Conservation (phyloP, 2,797 vertebrate species). For the Carcharodon carcharias region DNA sequence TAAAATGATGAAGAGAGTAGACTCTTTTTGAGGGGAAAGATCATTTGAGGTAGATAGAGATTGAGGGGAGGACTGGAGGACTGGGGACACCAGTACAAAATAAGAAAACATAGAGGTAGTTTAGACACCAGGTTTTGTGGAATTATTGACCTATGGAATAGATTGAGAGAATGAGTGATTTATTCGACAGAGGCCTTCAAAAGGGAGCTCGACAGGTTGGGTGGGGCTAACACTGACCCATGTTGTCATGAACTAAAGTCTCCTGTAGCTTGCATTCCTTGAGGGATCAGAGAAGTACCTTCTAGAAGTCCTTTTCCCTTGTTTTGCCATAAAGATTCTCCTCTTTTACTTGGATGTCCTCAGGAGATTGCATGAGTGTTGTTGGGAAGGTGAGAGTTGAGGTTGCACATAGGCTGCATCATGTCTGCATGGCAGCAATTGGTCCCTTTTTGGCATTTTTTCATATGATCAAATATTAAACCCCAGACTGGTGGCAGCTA, state of each 20-base stretch:
- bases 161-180: neutral
- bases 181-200: neutral
- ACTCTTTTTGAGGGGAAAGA: neutral
- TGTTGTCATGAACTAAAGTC: neutral
- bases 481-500: neutral
- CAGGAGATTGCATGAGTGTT: neutral
- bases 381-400: neutral
- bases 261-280: neutral
- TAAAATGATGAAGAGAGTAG: neutral
- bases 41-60: neutral
- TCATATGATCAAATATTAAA: neutral
- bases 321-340: neutral
- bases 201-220: neutral
- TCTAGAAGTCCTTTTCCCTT: neutral
- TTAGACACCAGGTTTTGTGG: neutral
- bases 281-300: neutral
- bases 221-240: neutral
- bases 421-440: neutral
- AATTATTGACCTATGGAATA: neutral
- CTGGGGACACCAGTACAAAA: neutral
- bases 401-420: neutral
- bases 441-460: neutral
- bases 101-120: neutral
- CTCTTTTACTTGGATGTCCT: neutral
- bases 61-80: neutral